Evolutionary conservation across 2,888 invertebrate genomes (phyloP).

Genomic region (Graphium colonna): DNA sequence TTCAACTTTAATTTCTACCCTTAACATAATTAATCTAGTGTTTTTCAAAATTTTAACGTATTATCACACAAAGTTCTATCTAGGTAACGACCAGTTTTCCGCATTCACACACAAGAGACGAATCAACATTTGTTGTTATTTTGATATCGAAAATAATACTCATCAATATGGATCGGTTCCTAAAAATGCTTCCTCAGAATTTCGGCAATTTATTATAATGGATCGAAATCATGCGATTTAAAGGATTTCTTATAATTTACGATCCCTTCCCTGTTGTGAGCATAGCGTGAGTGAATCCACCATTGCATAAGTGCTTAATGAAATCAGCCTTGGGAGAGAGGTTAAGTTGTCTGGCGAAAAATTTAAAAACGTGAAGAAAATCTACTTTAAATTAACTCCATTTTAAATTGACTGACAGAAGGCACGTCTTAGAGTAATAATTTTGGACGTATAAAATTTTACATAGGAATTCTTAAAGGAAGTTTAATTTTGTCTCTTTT

Average conservation of each 20-base stretch:
- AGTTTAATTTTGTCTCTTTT: too few relatives aligned
- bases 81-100: too few relatives aligned
- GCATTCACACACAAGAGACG: too few relatives aligned
- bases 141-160: background rate
- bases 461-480: background rate
- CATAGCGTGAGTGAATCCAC: conserved; percentile 28
- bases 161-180: background rate
- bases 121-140: background rate
- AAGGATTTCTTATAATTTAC: conserved; percentile 22
- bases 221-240: conserved; percentile 17
- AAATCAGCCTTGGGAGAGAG: conserved; percentile 10
- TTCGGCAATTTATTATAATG: background rate
- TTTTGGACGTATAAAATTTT: background rate
- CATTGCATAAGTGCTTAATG: conserved; percentile 28
- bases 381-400: background rate
- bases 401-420: background rate
- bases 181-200: background rate
- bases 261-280: conserved; percentile 12
- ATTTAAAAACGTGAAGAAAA: background rate
- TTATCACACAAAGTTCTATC: too few relatives aligned
- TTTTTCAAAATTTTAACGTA: too few relatives aligned
- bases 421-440: background rate
- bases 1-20: too few relatives aligned
- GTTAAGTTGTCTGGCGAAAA: background rate
- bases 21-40: too few relatives aligned